Evolutionary conservation across 2,888 invertebrate genomes (phyloP).

Genomic region (Drosophila maculinotata): DNA sequence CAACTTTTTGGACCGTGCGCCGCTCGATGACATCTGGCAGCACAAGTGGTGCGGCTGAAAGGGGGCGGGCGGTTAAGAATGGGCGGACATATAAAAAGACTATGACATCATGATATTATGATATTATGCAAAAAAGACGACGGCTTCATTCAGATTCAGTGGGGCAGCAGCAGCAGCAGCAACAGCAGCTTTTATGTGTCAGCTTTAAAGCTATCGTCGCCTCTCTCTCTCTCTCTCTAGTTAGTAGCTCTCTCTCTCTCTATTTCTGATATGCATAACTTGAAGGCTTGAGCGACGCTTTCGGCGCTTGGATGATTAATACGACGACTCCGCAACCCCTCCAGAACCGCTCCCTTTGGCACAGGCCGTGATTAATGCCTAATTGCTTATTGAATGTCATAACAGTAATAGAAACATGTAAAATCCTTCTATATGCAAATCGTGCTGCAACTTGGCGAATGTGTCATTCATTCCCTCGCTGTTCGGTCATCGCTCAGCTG

Average conservation of each 20-base stretch:
- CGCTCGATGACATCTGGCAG: constrained; percentile 50
- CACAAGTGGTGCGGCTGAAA: constrained; percentile 36
- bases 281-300: constrained; percentile 46
- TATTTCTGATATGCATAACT: constrained; percentile 30
- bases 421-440: constrained; percentile 74
- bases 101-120: constrained; percentile 72
- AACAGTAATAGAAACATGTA: constrained; percentile 69
- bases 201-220: constrained; percentile 24
- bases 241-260: constrained; percentile 21
- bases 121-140: constrained; percentile 54
- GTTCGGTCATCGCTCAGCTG: constrained; percentile 25
- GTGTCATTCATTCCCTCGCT: constrained; percentile 61
- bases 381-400: constrained; percentile 77
- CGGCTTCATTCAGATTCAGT: constrained; percentile 36
- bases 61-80: constrained; percentile 32
- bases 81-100: constrained; percentile 63
- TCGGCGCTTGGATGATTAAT: constrained; percentile 53
- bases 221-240: constrained; percentile 1
- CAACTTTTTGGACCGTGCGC: constrained; percentile 27
- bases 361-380: constrained; percentile 71
- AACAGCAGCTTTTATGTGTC: constrained; percentile 40
- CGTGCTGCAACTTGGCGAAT: constrained; percentile 30
- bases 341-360: constrained; percentile 8
- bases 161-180: too few relatives aligned
- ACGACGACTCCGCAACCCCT: constrained; percentile 12